phyloP scores from a whole-genome alignment of 2,888 invertebrate genomes.

The Brachyopa scutellaris region DNA sequence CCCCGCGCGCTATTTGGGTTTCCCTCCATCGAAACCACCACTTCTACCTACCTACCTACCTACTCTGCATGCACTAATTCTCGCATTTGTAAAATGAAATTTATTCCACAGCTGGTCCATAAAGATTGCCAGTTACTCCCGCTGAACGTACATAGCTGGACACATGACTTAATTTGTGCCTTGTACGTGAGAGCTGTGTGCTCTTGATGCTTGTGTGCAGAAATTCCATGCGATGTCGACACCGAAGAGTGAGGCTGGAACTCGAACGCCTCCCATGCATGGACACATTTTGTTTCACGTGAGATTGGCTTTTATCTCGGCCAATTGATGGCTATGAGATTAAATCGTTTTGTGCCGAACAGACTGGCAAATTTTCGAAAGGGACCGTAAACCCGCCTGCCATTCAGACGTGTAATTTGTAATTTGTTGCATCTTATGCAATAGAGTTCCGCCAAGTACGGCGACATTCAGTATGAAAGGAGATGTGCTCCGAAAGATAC shows the following conservation, averaged over 20 bases:
- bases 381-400: conserved; percentile 35
- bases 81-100: conserved; percentile 69
- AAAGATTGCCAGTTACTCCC: conserved; percentile 58
- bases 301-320: conserved; percentile 69
- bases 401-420: conserved; percentile 40
- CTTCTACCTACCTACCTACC: too few relatives aligned
- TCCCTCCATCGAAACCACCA: too few relatives aligned
- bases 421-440: conserved; percentile 60
- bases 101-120: conserved; percentile 65
- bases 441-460: conserved; percentile 14
- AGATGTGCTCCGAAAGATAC: conserved; percentile 53
- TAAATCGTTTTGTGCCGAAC: conserved; percentile 67
- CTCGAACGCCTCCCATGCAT: conserved; percentile 31
- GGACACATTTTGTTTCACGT: conserved; percentile 62
- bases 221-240: conserved; percentile 46
- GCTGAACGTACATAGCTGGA: conserved; percentile 4
- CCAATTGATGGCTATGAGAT: conserved; percentile 70
- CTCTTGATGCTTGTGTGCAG: conserved; percentile 4
- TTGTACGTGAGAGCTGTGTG: conserved; percentile 10
- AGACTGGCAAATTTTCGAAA: conserved; percentile 63
- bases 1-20: too few relatives aligned
- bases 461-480: conserved; percentile 22
- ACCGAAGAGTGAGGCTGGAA: conserved; percentile 24
- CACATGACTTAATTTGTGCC: conserved; percentile 65
- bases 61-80: conserved; percentile 59